phyloP scores from a whole-genome alignment of 2,113 vertebrate species.

The Erythrolamprus reginae region DNA sequence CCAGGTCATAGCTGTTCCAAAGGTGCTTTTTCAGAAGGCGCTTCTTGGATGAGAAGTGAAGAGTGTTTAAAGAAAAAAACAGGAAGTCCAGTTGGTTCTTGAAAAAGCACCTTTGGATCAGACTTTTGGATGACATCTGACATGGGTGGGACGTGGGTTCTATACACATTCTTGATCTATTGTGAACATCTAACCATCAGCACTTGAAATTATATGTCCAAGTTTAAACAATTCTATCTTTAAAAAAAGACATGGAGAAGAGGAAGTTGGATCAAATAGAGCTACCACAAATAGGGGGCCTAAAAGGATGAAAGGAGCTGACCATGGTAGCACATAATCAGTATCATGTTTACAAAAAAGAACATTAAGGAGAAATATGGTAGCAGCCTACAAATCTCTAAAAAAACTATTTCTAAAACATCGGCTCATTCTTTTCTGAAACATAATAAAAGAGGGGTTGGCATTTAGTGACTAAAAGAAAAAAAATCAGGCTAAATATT shows the following conservation, averaged over 20 bases:
- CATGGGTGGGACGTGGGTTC: neutral
- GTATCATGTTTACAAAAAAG: neutral
- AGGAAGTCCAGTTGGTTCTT: no score
- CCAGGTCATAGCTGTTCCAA: no score
- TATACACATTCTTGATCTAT: neutral
- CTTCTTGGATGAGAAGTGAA: no score
- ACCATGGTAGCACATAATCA: neutral
- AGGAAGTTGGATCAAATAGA: neutral
- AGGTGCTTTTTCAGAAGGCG: no score
- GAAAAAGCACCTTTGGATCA: neutral
- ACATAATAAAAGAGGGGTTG: neutral
- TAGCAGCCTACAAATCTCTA: neutral
- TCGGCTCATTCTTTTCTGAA: neutral
- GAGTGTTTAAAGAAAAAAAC: no score
- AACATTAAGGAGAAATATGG: neutral
- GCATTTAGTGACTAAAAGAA: neutral
- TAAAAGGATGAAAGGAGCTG: neutral
- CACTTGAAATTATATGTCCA: neutral
- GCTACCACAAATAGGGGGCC: neutral
- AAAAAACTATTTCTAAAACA: neutral
- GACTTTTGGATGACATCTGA: neutral
- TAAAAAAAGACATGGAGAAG: neutral
- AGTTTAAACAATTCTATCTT: neutral
- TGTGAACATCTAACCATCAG: neutral
- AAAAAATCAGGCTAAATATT: neutral